Evolutionary conservation across 2,797 vertebrate genomes (phyloP), one percentile per base, ranked within the genome.

Genomic region (Buceros bicornis): DNA sequence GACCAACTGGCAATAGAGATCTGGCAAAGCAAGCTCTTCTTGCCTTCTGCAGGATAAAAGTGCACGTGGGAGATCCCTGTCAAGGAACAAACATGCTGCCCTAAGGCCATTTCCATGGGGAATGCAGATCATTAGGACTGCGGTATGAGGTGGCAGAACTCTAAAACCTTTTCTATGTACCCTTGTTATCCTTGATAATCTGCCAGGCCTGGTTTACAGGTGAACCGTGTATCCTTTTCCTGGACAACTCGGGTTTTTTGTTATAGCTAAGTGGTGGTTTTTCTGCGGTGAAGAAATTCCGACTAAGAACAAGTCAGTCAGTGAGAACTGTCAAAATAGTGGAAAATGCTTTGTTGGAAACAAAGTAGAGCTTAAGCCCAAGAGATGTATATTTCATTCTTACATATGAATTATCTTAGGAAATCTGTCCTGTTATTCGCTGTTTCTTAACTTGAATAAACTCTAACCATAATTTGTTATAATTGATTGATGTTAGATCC

Each of bases 11-110:
- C 89, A 91, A 56, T 6, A 56, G 54, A 81, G 28, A 69, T 51
- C 61, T 86, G 29, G 35, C 54, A 86, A 50, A 89, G 57, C 42
- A 92, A 90, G 29, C 29, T n/a, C 14, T 87, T 85, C 72, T 71
- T 85, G 81, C 57, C 50, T 87, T 94, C 87, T 81, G 72, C n/a
- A 56, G 91, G 18, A 50, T 62, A 45, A 47, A 86, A 95, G 54
- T 71, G 26, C 31, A 4, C 19, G 33, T 67, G 82, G 53, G 33
- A 94, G 64, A 85, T 89, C 74, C 54, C 8, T 87, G 79, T 73
- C 78, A 87, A 89, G 84, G 89, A 80, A 42, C 12, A 48, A 57
- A 22, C 50, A 47, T 57, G 82, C 42, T 92, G 72, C 91, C 92
- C 72, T 86, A 22, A 58, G 50, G 90, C 74, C 61, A 69, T 79